phyloP scores from a whole-genome alignment of 2,113 vertebrate genomes.

The Lepus europaeus region DNA sequence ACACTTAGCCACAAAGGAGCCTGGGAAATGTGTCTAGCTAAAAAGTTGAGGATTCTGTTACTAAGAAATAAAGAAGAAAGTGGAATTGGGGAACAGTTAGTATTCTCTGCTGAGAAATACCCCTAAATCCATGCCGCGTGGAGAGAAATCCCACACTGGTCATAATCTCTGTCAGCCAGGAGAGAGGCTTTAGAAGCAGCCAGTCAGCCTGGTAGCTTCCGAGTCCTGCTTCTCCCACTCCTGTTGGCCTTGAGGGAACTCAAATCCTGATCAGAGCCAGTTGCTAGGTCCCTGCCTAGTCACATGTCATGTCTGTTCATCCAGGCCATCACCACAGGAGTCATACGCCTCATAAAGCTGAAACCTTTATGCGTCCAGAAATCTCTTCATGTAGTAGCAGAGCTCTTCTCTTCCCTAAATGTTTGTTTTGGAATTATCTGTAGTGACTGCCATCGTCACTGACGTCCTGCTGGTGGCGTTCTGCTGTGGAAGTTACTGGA shows the following conservation, averaged over 20 bases:
- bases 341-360: neutral
- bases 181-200: constrained; percentile 11
- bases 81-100: neutral
- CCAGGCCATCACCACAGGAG: neutral
- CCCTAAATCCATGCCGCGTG: neutral
- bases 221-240: neutral
- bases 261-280: neutral
- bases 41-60: neutral
- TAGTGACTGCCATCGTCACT: neutral
- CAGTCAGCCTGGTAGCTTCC: neutral
- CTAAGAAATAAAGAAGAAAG: neutral
- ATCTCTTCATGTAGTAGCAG: neutral
- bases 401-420: neutral
- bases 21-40: neutral
- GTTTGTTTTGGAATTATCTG: neutral
- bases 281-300: neutral
- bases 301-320: neutral
- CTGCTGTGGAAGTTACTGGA: neutral
- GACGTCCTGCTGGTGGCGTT: neutral
- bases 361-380: neutral
- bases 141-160: neutral
- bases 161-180: neutral
- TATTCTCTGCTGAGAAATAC: neutral
- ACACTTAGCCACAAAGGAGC: neutral
- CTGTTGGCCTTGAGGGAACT: neutral